phyloP scores from a whole-genome alignment of 2,113 vertebrate species.

The Alligator mississippiensis region DNA sequence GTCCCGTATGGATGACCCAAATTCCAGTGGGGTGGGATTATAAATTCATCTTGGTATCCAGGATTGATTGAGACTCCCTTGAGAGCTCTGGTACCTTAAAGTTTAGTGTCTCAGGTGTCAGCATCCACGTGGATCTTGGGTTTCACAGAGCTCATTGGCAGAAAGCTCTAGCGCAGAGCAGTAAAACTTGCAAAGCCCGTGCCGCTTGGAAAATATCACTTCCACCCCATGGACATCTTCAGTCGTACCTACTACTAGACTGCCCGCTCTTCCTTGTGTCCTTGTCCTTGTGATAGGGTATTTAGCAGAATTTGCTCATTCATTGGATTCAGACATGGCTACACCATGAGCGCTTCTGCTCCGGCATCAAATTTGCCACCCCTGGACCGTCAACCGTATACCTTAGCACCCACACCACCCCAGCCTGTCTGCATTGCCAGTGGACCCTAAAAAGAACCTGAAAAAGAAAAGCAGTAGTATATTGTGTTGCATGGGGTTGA shows the following conservation, averaged over 20 bases:
- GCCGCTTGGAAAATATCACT: slow-evolving; percentile 45
- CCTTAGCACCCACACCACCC: no score
- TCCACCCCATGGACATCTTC: slow-evolving; percentile 43
- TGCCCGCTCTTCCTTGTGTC: no score
- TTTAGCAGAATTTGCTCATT: no score
- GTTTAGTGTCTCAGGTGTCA: slow-evolving; percentile 38
- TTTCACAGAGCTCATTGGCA: slow-evolving; percentile 15
- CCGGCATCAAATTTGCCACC: no score
- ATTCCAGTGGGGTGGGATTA: not conserved
- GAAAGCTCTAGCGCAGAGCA: slow-evolving; percentile 49
- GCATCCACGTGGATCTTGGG: slow-evolving; percentile 39
- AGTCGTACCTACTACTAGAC: not conserved
- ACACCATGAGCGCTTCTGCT: no score
- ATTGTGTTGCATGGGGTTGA: slow-evolving; percentile 6
- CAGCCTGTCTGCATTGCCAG: not conserved
- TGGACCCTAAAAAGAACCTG: not conserved
- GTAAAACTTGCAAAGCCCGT: slow-evolving; percentile 35
- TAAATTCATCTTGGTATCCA: slow-evolving; percentile 35
- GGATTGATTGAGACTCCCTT: slow-evolving; percentile 37
- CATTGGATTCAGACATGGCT: no score
- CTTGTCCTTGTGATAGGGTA: no score
- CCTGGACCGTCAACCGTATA: no score
- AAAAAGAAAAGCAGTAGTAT: not conserved
- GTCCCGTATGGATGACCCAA: slow-evolving; percentile 6
- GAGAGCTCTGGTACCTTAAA: not conserved